Evolutionary conservation across 35 echinoderm and acorn worm genomes (phyloP).

Genomic region (Anneissia japonica): DNA sequence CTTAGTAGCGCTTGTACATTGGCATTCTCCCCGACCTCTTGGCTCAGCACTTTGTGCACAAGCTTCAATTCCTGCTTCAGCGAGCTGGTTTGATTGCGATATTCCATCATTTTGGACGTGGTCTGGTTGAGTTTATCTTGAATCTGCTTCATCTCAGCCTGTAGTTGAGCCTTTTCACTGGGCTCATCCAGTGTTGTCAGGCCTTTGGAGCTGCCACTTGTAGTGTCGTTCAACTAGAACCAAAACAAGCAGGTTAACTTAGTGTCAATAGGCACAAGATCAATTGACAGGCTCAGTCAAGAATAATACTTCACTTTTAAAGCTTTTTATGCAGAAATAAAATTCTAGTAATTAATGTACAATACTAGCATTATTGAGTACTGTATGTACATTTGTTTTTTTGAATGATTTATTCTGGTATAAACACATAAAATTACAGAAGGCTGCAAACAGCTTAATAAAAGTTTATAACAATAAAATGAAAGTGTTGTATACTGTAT

Average conservation of each 20-base stretch:
- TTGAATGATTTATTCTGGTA: too few species aligned
- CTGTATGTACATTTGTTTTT: too few species aligned
- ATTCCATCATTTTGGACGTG: slow-evolving; percentile 64
- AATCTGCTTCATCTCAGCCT: slow-evolving; percentile 64
- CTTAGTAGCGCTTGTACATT: slow-evolving; percentile 51
- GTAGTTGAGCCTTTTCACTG: background rate
- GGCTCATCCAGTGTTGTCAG: background rate
- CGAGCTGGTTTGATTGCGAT: slow-evolving; percentile 54
- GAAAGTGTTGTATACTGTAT: too few species aligned
- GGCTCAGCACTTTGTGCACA: slow-evolving; percentile 61
- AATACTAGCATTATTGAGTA: too few species aligned
- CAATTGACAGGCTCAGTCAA: too few species aligned
- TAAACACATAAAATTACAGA: too few species aligned
- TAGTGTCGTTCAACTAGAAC: background rate
- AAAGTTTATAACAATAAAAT: too few species aligned
- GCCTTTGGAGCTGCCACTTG: background rate
- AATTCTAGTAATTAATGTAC: too few species aligned
- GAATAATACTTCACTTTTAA: too few species aligned
- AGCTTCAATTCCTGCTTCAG: slow-evolving; percentile 92
- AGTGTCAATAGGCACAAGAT: too few species aligned
- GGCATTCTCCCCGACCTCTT: slow-evolving; percentile 71
- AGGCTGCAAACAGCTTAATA: too few species aligned
- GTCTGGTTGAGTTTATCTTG: slow-evolving; percentile 70
- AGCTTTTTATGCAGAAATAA: too few species aligned
- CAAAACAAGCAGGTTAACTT: background rate